Percentiles rank a stretch among this genome's conserved stretches.
These are phyloP conservation scores for Hipposideros larvatus DNA, from an alignment of 2,797 vertebrate species.

Conservation along the genomic window DNA sequence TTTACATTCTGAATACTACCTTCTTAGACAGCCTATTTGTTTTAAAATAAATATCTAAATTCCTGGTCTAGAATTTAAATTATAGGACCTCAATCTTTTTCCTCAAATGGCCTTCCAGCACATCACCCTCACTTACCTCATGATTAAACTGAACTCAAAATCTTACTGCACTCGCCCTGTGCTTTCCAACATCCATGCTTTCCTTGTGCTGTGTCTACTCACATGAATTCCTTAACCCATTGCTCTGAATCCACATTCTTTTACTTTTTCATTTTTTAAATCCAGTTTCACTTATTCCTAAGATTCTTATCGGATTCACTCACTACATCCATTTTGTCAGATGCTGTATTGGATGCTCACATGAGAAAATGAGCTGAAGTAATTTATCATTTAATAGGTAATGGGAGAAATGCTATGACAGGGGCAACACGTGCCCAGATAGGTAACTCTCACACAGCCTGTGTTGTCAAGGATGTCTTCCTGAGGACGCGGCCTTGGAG, in stretches of 20 bases:
- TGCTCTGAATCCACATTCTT: neutral
- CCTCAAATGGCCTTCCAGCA: neutral
- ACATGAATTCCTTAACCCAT: neutral
- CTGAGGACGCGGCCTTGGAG: neutral
- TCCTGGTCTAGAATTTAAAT: neutral
- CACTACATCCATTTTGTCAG: neutral
- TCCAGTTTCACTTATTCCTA: neutral
- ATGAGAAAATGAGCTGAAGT: neutral
- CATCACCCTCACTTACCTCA: neutral
- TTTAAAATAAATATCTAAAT: conserved; percentile 21
- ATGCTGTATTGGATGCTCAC: neutral
- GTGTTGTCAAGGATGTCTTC: neutral
- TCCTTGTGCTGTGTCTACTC: neutral
- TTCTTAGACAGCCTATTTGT: neutral
- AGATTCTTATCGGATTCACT: neutral
- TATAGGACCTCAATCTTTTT: neutral
- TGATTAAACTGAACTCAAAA: neutral
- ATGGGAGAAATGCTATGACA: neutral
- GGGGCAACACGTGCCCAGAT: neutral
- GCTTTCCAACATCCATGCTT: neutral
- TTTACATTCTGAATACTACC: neutral
- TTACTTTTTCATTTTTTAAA: neutral
- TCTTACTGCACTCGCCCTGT: accelerated
- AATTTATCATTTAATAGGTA: neutral
- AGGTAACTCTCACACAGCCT: neutral